Base-by-base conservation (phyloP, 2,797 vertebrate species). In the Balearica regulorum region DNA sequence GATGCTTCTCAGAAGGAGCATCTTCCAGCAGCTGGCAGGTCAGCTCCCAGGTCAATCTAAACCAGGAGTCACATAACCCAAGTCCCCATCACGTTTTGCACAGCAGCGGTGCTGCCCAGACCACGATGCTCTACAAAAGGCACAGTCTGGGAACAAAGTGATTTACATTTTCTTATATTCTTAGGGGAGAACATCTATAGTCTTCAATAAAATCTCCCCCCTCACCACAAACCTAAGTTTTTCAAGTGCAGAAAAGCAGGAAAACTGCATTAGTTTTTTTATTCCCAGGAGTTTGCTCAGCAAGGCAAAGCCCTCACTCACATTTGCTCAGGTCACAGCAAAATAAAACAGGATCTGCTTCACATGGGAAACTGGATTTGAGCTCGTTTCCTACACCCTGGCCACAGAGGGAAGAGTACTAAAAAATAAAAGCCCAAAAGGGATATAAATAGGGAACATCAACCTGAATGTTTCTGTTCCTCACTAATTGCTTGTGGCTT, bases 361-460 rank as follows among this genome's bases (percentile, higher is more conserved):
- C 35, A 29, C 39, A 18, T 25, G 54, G 17, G 35, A 93, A 89
- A 60, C 5, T 20, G 25, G 54, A 22, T 91, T 72, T 55, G 60
- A 64, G 37, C 10, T 53, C 12, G 2, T 46, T 91, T 46, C 18
- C 85, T 51, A 20, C 3, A 1, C 6, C 58, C 44, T 12, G 6
- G 48, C 41, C 72, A 21, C 1, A 1, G 19, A 64, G 19, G 14
- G 60, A 87, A 57, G 43, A 16, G 3, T 15, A 11, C 57, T 35
- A 31, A 13, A 81, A 86, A 93, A 81, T 12, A 35, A 64, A 69
- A 95, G 85, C 94, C 96, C 72, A 4, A 90, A 31, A 94, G 95
- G 87, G 61, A 91, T 71, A 33, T 9, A 73, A 93, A 91, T 2
- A 44, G 21, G 55, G 35, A 83, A 37, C 39, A 39, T n/a, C n/a